A percentile compares a stretch with the other conserved stretches of the same genome.
Conservation (phyloP, 2,797 vertebrate species). For the Sebastes nivosus region DNA sequence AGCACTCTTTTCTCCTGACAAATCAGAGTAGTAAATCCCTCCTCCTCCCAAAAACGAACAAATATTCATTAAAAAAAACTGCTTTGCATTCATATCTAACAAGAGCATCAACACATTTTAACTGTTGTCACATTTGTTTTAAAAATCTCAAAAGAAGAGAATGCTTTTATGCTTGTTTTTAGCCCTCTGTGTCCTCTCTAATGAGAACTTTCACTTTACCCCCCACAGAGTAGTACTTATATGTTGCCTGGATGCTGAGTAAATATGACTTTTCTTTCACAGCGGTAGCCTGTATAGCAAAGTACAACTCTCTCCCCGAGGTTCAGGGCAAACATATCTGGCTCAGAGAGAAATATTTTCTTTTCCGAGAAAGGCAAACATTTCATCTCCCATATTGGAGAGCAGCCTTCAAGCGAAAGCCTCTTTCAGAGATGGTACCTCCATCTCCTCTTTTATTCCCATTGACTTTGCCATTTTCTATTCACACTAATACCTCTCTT, state of each 20-base stretch:
- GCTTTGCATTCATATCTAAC: slow-evolving; percentile 27
- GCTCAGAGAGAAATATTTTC: background rate
- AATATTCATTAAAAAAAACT: background rate
- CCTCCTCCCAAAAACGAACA: slow-evolving; percentile 2
- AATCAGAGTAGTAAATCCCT: slow-evolving; percentile 13
- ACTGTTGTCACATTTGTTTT: background rate
- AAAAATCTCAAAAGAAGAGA: background rate
- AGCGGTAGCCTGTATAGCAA: slow-evolving; percentile 11
- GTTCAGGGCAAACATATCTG: slow-evolving; percentile 25
- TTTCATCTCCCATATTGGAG: slow-evolving; percentile 14
- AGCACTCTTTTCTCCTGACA: slow-evolving; percentile 16
- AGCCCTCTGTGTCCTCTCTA: slow-evolving; percentile 8
- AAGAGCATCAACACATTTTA: background rate
- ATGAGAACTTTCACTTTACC: slow-evolving; percentile 36
- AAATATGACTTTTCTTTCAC: slow-evolving; percentile 40
- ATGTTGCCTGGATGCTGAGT: slow-evolving; percentile 27
- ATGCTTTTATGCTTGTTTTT: background rate
- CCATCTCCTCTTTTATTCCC: background rate
- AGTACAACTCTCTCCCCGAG: slow-evolving; percentile 4
- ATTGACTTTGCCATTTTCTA: background rate
- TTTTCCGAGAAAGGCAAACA: slow-evolving; percentile 24
- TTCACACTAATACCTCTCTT: background rate
- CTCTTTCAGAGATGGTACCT: background rate
- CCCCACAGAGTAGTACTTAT: slow-evolving; percentile 6
- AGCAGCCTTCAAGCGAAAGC: slow-evolving; percentile 1